Evolutionary conservation across 1,140 invertebrate genomes (phyloP).

Genomic region (Dendrolimus kikuchii): DNA sequence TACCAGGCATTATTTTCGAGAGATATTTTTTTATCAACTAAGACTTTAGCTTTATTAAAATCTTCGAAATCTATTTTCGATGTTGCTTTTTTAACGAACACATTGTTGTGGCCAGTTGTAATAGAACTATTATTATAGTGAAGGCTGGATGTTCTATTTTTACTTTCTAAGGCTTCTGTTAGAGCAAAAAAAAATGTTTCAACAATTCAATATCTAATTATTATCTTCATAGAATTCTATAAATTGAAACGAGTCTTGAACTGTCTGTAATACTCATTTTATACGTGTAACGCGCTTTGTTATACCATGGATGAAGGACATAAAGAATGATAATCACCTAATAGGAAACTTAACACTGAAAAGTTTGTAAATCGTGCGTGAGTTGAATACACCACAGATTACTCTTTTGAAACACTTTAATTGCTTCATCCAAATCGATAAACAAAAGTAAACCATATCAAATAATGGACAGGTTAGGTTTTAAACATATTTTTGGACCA

Average conservation of each 20-base stretch:
- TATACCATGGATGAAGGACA: no score
- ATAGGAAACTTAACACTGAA: no score
- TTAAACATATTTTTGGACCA: no score
- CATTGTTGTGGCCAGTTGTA: slow-evolving; percentile 65
- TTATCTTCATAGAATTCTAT: slow-evolving; percentile 7
- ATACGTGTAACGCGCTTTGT: slow-evolving; percentile 7
- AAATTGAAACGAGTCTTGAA: slow-evolving; percentile 17
- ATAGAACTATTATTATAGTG: slow-evolving; percentile 55
- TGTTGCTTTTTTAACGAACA: slow-evolving; percentile 45
- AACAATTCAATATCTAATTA: background rate
- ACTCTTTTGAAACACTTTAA: no score
- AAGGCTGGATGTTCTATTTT: slow-evolving; percentile 40
- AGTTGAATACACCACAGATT: no score
- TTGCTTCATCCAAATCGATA: no score
- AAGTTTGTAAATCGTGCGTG: no score
- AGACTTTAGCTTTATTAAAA: slow-evolving; percentile 42
- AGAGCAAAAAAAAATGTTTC: slow-evolving; percentile 22
- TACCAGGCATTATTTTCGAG: slow-evolving; percentile 42
- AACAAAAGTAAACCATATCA: no score
- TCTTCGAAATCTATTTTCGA: slow-evolving; percentile 32
- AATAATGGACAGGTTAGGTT: no score
- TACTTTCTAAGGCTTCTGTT: slow-evolving; percentile 28
- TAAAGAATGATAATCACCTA: no score
- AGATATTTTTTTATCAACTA: slow-evolving; percentile 26
- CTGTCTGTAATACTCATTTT: slow-evolving; percentile 50